Base-by-base conservation (phyloP, 2,113 vertebrate genomes). In the Melanotaenia duboulayi region DNA sequence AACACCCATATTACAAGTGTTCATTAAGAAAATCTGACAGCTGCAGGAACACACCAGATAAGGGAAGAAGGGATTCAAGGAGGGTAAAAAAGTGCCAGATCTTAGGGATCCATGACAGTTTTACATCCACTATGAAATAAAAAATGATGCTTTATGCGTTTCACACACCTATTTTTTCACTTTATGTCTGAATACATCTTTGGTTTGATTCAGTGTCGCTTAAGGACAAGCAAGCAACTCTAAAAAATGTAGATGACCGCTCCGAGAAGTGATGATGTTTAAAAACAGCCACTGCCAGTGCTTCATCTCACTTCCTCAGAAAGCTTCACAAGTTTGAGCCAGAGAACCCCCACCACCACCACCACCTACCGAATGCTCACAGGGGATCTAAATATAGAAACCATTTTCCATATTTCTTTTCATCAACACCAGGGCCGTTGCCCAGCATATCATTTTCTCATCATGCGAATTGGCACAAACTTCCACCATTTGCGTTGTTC, bases 391-490 rank as follows among this genome's bases (percentile, higher is more conserved):
- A 90, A 92, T 87, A 90, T 94, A 91, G 89, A 83, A 76, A 59
- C 46, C 56, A 60, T 82, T 89, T 89, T 90, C 76, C 69, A 88
- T 83, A 87, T 90, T 92, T 89, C 84, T 90, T 89, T 91, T 93
- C 90, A 91, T 91, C 88, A 88, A 81, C 82, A 83, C 52, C 44
- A 63, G 71, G 71, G 76, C 84, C 63, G 78, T 52, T 91, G 87
- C 87, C 81, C 54, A 67, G 81, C 86, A 87, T 87, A 90, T 89
- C 71, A 76, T 87, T 91, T 90, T 82, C 81, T 85, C 86, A 89
- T 88, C 84, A 88, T 88, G 78, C 76, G 85, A 90, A 87, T 88
- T 92, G 92, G 90, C 90, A 90, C 74, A 80, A 90, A 83, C 77
- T 82, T 80, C 73, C 52, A 66, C 48, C 71, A 63, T 80, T 80